Percentiles rank a stretch among this genome's conserved stretches.
Evolutionary conservation across 1,140 invertebrate genomes (phyloP).

Genomic region (Tetraneura akinire): DNA sequence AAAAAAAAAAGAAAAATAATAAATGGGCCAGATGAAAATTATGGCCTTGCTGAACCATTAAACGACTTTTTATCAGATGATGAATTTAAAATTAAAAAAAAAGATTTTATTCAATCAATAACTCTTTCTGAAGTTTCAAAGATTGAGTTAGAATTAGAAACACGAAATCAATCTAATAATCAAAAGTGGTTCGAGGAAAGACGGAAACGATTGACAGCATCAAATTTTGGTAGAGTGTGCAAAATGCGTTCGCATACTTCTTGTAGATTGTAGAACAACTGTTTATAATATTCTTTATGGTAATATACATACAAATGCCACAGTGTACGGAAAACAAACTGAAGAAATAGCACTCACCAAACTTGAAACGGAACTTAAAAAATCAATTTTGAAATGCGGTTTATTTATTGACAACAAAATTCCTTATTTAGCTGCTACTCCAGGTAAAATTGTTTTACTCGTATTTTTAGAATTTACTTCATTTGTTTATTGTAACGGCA

Average conservation of each 20-base stretch:
- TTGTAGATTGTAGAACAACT: not conserved
- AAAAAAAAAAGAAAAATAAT: conserved; percentile 2
- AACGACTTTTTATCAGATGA: not conserved
- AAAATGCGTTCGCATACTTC: conserved; percentile 9
- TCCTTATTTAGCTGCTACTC: conserved; percentile 1
- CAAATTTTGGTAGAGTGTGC: conserved; percentile 3
- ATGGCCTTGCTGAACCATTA: not conserved
- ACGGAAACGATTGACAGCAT: not conserved
- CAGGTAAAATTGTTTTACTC: not conserved
- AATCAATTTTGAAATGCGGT: not conserved
- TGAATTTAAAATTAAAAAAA: not conserved
- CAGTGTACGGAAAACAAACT: not conserved
- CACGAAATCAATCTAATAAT: not conserved
- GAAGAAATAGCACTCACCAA: not conserved
- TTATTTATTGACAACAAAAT: not conserved
- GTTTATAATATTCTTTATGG: not conserved
- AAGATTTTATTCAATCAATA: not conserved
- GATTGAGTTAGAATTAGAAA: not conserved
- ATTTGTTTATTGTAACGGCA: no score
- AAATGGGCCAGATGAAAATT: not conserved
- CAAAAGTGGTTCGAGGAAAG: not conserved
- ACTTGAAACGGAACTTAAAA: not conserved
- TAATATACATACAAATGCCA: not conserved
- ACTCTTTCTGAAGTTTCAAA: not conserved
- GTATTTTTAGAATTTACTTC: no score